Evolutionary conservation across 2,113 vertebrate genomes (phyloP).

Genomic region (Proteles cristata): DNA sequence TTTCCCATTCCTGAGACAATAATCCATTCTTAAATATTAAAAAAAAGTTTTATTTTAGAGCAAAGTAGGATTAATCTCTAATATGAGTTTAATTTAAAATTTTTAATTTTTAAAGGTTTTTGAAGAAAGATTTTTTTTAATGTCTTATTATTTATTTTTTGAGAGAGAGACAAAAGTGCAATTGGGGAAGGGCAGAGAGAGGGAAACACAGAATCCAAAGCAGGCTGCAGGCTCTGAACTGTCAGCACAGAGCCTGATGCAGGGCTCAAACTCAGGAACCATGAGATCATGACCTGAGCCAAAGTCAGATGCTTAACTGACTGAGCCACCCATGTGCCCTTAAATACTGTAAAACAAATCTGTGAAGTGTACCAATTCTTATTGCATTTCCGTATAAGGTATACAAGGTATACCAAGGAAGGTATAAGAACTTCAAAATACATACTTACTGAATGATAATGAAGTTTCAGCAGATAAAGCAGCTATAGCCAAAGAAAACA

Average conservation of each 20-base stretch:
- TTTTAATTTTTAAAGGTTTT: conserved; percentile 7
- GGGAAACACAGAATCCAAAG: too few relatives aligned
- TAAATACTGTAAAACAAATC: conserved; percentile 31
- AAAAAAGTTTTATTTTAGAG: background rate
- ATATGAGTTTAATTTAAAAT: conserved; percentile 17
- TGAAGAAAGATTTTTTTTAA: background rate
- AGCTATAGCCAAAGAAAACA: conserved; percentile 9
- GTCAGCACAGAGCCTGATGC: too few relatives aligned
- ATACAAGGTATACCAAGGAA: background rate
- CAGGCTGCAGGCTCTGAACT: too few relatives aligned
- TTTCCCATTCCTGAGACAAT: background rate
- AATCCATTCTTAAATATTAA: conserved; percentile 24
- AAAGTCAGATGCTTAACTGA: too few relatives aligned
- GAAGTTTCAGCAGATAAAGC: background rate
- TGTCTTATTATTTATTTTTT: too few relatives aligned
- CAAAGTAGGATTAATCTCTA: conserved; percentile 32
- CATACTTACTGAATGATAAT: background rate
- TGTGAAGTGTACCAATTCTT: background rate
- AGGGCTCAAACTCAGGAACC: too few relatives aligned
- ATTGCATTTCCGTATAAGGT: background rate
- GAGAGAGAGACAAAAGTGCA: too few relatives aligned
- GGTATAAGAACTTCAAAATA: conserved; percentile 30
- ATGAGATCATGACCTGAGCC: too few relatives aligned
- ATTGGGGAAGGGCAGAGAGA: too few relatives aligned
- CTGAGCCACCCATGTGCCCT: background rate